Conservation (phyloP, 2,888 invertebrate species). For the Tigriopus californicus region DNA sequence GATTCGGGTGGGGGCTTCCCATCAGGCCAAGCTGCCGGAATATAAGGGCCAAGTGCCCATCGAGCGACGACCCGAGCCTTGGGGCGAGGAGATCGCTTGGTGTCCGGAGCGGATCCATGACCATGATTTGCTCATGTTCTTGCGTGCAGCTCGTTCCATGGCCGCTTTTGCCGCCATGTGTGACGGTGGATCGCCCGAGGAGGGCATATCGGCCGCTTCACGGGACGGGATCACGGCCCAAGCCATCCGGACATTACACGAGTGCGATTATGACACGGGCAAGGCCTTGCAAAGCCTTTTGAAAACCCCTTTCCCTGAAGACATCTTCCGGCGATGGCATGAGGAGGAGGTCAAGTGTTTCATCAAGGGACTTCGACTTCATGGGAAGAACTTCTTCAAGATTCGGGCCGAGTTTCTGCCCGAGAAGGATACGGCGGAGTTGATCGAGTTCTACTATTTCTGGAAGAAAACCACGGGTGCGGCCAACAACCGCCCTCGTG, state of each 20-base stretch:
- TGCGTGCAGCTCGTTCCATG: conserved; percentile 90
- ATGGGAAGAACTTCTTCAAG: conserved; percentile 97
- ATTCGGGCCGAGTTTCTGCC: conserved; percentile 89
- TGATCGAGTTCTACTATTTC: conserved; percentile 95
- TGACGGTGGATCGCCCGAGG: conserved; percentile 90
- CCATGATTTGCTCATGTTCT: conserved; percentile 89
- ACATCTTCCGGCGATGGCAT: conserved; percentile 92
- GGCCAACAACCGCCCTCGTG: conserved; percentile 82
- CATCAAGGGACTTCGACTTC: conserved; percentile 90
- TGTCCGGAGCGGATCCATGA: conserved; percentile 63
- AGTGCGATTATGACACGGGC: conserved; percentile 88
- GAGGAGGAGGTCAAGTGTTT: conserved; percentile 96
- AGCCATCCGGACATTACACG: conserved; percentile 85
- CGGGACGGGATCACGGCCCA: conserved; percentile 94
- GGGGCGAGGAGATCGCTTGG: conserved; percentile 75
- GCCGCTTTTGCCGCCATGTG: conserved; percentile 98
- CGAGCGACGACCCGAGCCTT: conserved; percentile 16
- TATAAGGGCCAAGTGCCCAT: conserved; percentile 29
- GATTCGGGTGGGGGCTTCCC: conserved; percentile 38
- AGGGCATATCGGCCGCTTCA: conserved; percentile 88
- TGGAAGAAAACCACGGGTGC: conserved; percentile 99
- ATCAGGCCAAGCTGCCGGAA: conserved; percentile 44
- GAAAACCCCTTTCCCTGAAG: conserved; percentile 89
- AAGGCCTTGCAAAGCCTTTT: conserved; percentile 88
- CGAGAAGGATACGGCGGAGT: conserved; percentile 87